These are phyloP conservation scores for Drosophila paulistorum DNA, from an alignment of 1,140 invertebrate genomes.

Conservation along the genomic window DNA sequence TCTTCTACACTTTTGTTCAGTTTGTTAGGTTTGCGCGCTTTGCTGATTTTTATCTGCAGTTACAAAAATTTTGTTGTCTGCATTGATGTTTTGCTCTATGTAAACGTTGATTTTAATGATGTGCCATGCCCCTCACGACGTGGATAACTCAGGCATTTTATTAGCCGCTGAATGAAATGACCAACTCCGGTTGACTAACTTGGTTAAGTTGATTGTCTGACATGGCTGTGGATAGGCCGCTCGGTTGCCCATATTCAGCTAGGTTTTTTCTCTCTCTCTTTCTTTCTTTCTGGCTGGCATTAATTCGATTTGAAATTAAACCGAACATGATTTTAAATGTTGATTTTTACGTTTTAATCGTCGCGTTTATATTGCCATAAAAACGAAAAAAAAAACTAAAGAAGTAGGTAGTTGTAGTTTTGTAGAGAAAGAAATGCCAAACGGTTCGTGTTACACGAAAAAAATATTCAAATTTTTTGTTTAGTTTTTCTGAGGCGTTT, in stretches of 20 bases:
- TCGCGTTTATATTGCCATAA: conserved; percentile 80
- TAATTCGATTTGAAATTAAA: conserved; percentile 72
- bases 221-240: conserved; percentile 71
- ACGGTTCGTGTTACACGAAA: conserved; percentile 70
- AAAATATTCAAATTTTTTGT: conserved; percentile 32
- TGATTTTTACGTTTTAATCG: conserved; percentile 80
- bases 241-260: conserved; percentile 48
- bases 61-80: conserved; percentile 78
- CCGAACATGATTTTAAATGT: conserved; percentile 80
- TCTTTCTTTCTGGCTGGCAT: conserved; percentile 36
- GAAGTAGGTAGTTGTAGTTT: conserved; percentile 48
- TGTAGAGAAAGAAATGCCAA: conserved; percentile 35
- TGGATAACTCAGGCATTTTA: conserved; percentile 80
- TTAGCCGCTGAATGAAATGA: conserved; percentile 80
- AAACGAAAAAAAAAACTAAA: conserved; percentile 58
- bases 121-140: conserved; percentile 60
- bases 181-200: conserved; percentile 79
- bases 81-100: conserved; percentile 75
- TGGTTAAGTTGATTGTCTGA: conserved; percentile 81
- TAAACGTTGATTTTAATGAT: conserved; percentile 81
- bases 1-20: conserved; percentile 74
- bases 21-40: conserved; percentile 59
- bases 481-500: conserved; percentile 22
- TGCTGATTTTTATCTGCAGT: conserved; percentile 80
- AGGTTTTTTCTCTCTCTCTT: conserved; percentile 38